Evolutionary conservation across 1,140 invertebrate species (phyloP).

Genomic region (Elymnias hypermnestra): DNA sequence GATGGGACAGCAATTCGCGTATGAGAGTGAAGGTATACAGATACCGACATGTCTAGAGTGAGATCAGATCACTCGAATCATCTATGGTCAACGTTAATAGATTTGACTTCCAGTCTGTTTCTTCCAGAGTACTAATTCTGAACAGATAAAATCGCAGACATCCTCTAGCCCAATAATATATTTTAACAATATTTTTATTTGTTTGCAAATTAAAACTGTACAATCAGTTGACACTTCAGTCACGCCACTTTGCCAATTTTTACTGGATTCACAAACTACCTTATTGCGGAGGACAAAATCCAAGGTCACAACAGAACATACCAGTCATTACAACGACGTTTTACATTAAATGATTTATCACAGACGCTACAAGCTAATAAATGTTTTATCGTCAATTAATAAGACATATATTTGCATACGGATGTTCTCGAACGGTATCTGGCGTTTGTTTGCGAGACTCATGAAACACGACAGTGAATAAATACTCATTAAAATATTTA

Average conservation of each 20-base stretch:
- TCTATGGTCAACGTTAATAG: too few species aligned
- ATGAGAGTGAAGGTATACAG: too few species aligned
- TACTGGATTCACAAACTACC: not conserved
- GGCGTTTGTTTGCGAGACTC: conserved; percentile 9
- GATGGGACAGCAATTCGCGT: too few species aligned
- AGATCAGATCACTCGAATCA: too few species aligned
- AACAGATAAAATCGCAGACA: too few species aligned
- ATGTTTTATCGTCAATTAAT: not conserved
- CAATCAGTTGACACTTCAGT: not conserved
- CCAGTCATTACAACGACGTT: conserved; percentile 3
- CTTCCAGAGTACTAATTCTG: too few species aligned
- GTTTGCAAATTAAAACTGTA: too few species aligned
- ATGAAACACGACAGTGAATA: conserved; percentile 9
- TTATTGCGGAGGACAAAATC: not conserved
- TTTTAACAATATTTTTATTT: too few species aligned
- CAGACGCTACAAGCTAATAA: not conserved
- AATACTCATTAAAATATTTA: conserved; percentile 14
- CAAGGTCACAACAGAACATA: conserved; percentile 6
- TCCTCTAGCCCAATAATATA: too few species aligned
- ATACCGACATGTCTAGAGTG: too few species aligned
- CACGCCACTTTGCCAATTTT: not conserved
- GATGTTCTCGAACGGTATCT: conserved; percentile 1
- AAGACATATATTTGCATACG: conserved; percentile 2
- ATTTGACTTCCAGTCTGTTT: too few species aligned
- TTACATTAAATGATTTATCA: not conserved